Base-by-base conservation (phyloP, 2,113 vertebrate species). In the Cranoglanis bouderius region DNA sequence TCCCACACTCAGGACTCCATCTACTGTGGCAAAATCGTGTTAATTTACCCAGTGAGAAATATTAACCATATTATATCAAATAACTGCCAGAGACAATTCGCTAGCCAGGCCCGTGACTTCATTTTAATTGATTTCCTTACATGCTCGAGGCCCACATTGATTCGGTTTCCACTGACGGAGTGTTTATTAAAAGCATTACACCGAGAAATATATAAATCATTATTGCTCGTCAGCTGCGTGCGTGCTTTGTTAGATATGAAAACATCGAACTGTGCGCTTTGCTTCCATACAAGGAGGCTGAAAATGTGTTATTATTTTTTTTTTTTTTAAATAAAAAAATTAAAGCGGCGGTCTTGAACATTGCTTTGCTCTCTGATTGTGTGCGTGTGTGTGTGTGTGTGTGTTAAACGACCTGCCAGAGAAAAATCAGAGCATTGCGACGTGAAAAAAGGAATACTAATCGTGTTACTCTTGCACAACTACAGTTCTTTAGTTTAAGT, bases 71-170 rank as follows among this genome's bases (percentile, higher is more conserved):
- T 97, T 97, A 96, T 96, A 97, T 97, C 97, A 97, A 97, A 98
- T 97, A 97, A 97, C 96, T 98, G 97, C 97, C 97, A 98, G 91
- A 95, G 97, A 97, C 96, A 97, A 97, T 98, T 97, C 96, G 94
- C 95, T 93, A 90, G 94, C 95, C 93, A 94, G 95, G 95, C 92
- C 95, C 16, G 94, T 97, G 97, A 97, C 97, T 98, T 97, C 95
- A 94, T 98, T 98, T 99, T 98, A 97, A 97, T 99, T 97, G 97
- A 97, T 98, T 97, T 97, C 96, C 96, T 96, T 95, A 93, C 95
- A 91, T 94, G 96, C 95, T 96, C 96, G 95, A 88, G 93, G 94
- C 95, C 93, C 93, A 92, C 93, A 94, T 93, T 97, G 96, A 97
- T 97, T 97, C 96, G 92, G 96, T 97, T 97, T 97, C 93, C 96